Conservation (phyloP, 92 coral and sea anemone genomes). For the Porites cylindrica region DNA sequence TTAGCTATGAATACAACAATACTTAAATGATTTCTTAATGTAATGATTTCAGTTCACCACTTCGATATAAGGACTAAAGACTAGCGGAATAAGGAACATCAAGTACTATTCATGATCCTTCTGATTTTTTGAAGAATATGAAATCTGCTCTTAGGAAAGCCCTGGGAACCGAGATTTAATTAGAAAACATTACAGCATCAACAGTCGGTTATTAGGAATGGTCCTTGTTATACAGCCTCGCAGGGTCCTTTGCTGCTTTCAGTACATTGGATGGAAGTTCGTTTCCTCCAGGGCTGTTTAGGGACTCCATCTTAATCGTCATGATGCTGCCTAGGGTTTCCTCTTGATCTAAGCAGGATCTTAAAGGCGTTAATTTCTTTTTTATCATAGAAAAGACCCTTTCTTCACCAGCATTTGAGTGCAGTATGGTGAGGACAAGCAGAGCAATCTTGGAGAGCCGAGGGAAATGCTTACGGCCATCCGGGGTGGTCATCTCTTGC, state of each 20-base stretch:
- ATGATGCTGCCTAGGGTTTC: constrained; percentile 23
- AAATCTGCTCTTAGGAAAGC: no score
- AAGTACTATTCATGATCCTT: no score
- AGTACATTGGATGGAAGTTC: constrained; percentile 48
- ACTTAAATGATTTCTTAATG: no score
- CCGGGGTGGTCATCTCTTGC: constrained; percentile 41
- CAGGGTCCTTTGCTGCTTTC: constrained; percentile 58
- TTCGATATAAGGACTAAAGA: no score
- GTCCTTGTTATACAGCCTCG: constrained; percentile 58
- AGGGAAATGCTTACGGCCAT: neutral
- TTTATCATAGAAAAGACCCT: constrained; percentile 70
- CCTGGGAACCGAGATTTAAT: no score
- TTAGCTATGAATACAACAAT: no score
- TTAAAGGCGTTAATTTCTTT: constrained; percentile 67
- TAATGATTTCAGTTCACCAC: no score
- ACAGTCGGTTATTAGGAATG: constrained; percentile 42
- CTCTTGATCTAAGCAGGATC: constrained; percentile 58
- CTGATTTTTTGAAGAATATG: no score
- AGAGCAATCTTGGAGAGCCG: constrained; percentile 61
- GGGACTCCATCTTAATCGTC: neutral
- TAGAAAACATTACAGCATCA: no score
- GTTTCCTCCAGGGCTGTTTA: constrained; percentile 31
- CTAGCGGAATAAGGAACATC: no score
- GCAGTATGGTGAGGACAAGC: constrained; percentile 71
- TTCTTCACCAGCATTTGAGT: constrained; percentile 72